Evolutionary conservation across 2,113 vertebrate species (phyloP), one percentile per base, ranked within the genome.

Genomic region (Zosterops japonicus): DNA sequence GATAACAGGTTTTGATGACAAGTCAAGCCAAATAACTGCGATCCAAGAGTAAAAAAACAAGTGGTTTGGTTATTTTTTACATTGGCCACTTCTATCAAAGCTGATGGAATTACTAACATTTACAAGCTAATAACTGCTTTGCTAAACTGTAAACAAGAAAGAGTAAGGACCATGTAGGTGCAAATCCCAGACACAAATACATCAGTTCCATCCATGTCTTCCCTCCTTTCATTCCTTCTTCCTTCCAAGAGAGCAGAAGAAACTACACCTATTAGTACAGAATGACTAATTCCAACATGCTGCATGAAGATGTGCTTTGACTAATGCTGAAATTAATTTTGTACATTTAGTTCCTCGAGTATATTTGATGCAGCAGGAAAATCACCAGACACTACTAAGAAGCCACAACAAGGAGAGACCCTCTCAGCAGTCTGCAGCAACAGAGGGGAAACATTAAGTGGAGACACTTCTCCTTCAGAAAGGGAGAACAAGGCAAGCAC

Each of bases 121-220:
- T 64, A 12, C 14, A 80, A 60, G n/a, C n/a, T 55, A 55, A 27
- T 35, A 57, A 28, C 46, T 31, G 20, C n/a, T 81, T 74, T 28
- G 8, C 64, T 56, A n/a, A 44, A 21, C 28, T 64, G 31, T 79
- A 39, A 63, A 33, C 12, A 35, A 52, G 23, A 78, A 82, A 52
- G 29, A 14, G 3, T 17, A 44, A 61, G n/a, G 5, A 59, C 2
- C 29, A 35, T 0, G 5, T 2, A 83, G 23, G 14, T n/a, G 1
- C 27, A 74, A 81, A 39, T 14, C 46, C 44, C 39, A 56, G 33
- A 5, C n/a, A 44, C 13, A 69, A 69, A 15, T 3, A 42, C 4
- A 33, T 31, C 49, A 6, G 44, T 31, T 25, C 42, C 11, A 5
- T 25, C 42, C 11, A 5, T 4, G 7, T 60, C 47, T 28, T 42